These are phyloP conservation scores for Drosophila paranaensis DNA, from an alignment of 2,888 invertebrate species.

Conservation along the genomic window DNA sequence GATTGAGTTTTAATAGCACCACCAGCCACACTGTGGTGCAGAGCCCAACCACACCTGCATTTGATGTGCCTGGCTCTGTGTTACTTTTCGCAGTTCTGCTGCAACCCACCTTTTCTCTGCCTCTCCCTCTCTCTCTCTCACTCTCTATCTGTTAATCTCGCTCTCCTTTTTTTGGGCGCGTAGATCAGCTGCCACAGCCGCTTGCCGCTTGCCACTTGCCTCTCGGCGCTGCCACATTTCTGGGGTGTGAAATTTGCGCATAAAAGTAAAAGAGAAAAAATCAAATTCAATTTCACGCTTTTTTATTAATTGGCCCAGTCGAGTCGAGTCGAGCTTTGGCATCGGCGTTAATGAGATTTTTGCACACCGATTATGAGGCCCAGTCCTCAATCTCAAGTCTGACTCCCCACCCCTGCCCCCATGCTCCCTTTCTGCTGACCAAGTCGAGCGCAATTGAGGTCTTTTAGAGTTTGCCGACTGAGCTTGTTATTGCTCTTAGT, in stretches of 20 bases:
- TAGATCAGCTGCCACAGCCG: conserved; percentile 28
- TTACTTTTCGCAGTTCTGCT: conserved; percentile 66
- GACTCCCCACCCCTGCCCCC: neutral
- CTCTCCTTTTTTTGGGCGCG: conserved; percentile 22
- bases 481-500: conserved; percentile 21
- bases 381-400: neutral
- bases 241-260: conserved; percentile 73
- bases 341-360: conserved; percentile 73
- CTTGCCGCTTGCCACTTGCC: conserved; percentile 12
- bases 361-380: conserved; percentile 60
- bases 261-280: conserved; percentile 46
- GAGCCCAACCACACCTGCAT: conserved; percentile 61
- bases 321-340: conserved; percentile 31
- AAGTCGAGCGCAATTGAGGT: conserved; percentile 23
- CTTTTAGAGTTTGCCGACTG: conserved; percentile 58
- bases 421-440: neutral
- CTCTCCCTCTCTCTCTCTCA: neutral
- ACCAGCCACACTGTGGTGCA: conserved; percentile 5
- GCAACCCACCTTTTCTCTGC: neutral
- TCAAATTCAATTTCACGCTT: conserved; percentile 79
- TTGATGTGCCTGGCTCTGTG: conserved; percentile 32
- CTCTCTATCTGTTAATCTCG: conserved; percentile 14
- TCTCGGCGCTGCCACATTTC: conserved; percentile 33
- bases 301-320: conserved; percentile 77
- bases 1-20: conserved; percentile 79